Conservation (phyloP, 2,797 vertebrate genomes). For the Sebastes hubbsi region DNA sequence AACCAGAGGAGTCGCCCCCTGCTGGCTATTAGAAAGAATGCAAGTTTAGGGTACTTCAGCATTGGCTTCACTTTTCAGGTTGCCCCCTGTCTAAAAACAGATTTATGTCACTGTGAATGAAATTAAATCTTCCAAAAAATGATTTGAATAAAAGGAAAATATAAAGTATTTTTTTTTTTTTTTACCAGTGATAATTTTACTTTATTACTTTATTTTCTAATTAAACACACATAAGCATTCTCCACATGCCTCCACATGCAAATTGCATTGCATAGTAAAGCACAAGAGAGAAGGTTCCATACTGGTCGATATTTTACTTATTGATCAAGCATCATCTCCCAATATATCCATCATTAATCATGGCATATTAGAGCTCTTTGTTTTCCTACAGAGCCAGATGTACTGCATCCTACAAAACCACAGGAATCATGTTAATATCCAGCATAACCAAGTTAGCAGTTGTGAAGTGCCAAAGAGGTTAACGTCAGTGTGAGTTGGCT, state of each 20-base stretch:
- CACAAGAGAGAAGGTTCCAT: not conserved
- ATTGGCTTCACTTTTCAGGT: too few species aligned
- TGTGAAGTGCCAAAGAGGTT: not conserved
- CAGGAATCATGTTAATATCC: slow-evolving; percentile 8
- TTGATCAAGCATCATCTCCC: not conserved
- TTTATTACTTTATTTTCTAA: not conserved
- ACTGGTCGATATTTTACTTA: not conserved
- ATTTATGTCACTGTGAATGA: not conserved
- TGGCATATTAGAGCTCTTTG: not conserved
- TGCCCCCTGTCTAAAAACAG: not conserved
- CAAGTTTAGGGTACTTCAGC: too few species aligned
- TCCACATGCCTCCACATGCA: not conserved
- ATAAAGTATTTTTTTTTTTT: not conserved
- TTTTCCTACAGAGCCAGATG: not conserved
- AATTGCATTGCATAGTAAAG: not conserved
- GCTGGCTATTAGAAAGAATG: too few species aligned
- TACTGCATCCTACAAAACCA: not conserved
- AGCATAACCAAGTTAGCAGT: not conserved
- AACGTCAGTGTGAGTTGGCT: not conserved
- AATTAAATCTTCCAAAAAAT: not conserved
- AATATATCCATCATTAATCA: not conserved
- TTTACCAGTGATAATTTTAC: not conserved
- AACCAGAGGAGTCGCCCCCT: too few species aligned
- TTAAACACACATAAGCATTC: not conserved
- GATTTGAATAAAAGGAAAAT: not conserved